These are phyloP conservation scores for Empidonax traillii DNA, from an alignment of 2,113 vertebrate genomes.

Conservation along the genomic window DNA sequence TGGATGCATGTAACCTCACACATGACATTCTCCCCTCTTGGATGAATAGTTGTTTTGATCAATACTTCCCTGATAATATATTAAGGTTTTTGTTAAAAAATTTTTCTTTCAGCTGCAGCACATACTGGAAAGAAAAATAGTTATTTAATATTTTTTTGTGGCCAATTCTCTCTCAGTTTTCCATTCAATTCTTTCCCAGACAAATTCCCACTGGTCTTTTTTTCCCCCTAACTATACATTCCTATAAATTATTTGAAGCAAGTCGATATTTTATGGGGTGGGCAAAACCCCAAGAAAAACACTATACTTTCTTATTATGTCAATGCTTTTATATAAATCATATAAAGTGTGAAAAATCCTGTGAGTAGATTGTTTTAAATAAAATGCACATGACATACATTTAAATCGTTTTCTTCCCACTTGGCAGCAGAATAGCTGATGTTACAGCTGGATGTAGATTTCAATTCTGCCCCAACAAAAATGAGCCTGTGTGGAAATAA, in stretches of 20 bases:
- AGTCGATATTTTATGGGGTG: not conserved
- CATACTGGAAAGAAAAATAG: not conserved
- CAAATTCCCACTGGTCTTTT: not conserved
- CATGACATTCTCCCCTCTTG: not conserved
- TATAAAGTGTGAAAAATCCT: slow-evolving; percentile 16
- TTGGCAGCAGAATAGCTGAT: not conserved
- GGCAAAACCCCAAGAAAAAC: not conserved
- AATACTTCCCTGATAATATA: not conserved
- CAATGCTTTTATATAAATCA: slow-evolving; percentile 1
- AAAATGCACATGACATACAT: not conserved
- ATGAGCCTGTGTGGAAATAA: not conserved
- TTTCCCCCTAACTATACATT: not conserved
- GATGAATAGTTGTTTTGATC: not conserved
- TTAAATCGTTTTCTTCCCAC: not conserved
- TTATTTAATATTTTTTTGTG: not conserved
- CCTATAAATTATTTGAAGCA: slow-evolving; percentile 8
- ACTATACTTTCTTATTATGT: slow-evolving; percentile 16
- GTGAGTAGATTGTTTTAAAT: slow-evolving; percentile 12
- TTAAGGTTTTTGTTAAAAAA: not conserved
- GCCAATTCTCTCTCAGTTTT: not conserved
- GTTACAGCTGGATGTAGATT: not conserved
- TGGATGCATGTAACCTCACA: not conserved
- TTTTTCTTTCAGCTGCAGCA: not conserved
- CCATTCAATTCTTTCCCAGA: not conserved
- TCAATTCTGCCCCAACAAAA: not conserved